A percentile compares a stretch with the other conserved stretches of the same genome.
phyloP scores from a whole-genome alignment of 2,797 vertebrate species.

The Cottoperca gobio region DNA sequence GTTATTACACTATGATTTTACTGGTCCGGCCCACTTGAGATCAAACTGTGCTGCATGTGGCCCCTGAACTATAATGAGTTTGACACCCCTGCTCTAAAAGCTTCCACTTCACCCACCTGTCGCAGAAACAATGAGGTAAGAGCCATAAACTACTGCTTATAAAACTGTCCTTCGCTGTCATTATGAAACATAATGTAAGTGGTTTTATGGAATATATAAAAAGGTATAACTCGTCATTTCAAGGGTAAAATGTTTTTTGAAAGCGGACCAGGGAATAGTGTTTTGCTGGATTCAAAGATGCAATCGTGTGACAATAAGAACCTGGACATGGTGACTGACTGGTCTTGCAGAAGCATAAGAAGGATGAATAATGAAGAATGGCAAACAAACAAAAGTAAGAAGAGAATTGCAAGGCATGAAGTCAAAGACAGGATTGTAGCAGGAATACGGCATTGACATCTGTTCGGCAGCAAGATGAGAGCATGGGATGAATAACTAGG shows the following conservation, averaged over 20 bases:
- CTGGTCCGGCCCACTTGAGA: too few relatives aligned
- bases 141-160: constrained; percentile 18
- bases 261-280: neutral
- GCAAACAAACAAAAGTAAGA: neutral
- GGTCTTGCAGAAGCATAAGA: neutral
- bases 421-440: neutral
- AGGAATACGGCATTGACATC: too few relatives aligned
- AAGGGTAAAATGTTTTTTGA: neutral
- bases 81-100: too few relatives aligned
- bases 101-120: constrained; percentile 53
- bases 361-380: neutral
- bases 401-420: neutral
- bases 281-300: too few relatives aligned
- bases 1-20: too few relatives aligned
- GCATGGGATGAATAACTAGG: too few relatives aligned
- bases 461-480: too few relatives aligned
- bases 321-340: neutral
- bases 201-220: too few relatives aligned
- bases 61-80: too few relatives aligned
- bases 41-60: too few relatives aligned
- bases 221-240: neutral
- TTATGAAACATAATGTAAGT: constrained; percentile 20
- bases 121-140: constrained; percentile 37
- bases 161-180: constrained; percentile 5
- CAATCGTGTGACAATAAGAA: too few relatives aligned